Conservation (phyloP, 1,140 invertebrate species). For the Elysia chlorotica region DNA sequence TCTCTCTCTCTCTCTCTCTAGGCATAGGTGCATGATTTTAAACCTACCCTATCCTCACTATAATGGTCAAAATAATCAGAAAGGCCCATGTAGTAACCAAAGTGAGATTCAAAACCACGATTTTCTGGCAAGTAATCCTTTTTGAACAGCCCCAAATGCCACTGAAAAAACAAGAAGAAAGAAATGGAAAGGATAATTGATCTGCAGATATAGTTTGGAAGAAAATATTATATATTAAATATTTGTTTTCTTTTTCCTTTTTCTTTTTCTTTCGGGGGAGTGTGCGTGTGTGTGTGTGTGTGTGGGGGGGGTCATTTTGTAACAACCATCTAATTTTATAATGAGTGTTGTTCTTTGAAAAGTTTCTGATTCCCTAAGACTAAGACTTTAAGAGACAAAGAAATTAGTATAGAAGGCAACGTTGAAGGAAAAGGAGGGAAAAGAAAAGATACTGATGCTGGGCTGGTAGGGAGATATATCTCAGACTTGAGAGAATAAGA, state of each 20-base stretch:
- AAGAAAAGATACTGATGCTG: conserved; percentile 28
- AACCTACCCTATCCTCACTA: conserved; percentile 32
- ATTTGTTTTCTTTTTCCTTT: too few species aligned
- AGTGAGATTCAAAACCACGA: conserved; percentile 65
- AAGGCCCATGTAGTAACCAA: conserved; percentile 63
- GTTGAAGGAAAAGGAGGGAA: neutral
- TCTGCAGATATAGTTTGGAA: neutral
- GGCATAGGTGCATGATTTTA: too few species aligned
- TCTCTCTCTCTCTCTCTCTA: too few species aligned
- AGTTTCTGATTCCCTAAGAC: neutral
- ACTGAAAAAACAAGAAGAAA: conserved; percentile 41
- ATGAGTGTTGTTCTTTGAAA: too few species aligned
- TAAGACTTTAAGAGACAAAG: neutral
- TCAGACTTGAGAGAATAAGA: too few species aligned
- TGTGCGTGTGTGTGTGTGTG: too few species aligned
- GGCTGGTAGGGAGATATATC: too few species aligned
- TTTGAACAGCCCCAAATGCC: conserved; percentile 66
- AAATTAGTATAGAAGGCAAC: neutral
- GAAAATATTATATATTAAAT: neutral
- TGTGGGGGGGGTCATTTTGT: too few species aligned
- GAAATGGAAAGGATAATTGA: neutral
- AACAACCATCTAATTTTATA: too few species aligned
- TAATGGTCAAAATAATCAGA: conserved; percentile 61
- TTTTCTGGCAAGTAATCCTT: conserved; percentile 62
- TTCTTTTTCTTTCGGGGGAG: too few species aligned